Percentiles rank a stretch among this genome's conserved stretches.
Conservation (phyloP, 2,797 vertebrate genomes). For the Phyllotis vaccarum region DNA sequence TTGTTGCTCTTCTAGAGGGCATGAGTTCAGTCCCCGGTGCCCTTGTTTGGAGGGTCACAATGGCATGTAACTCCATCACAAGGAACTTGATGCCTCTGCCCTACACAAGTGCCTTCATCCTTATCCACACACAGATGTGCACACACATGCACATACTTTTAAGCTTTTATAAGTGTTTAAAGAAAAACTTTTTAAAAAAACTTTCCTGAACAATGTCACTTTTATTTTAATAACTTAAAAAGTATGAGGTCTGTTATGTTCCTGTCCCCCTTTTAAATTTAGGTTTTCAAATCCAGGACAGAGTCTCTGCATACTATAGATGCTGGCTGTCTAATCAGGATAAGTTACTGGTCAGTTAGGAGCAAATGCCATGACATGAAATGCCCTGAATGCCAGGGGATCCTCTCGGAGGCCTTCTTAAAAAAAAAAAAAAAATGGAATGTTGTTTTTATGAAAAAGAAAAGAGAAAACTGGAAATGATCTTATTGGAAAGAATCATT, state of each 20-base stretch:
- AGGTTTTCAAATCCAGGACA: slow-evolving; percentile 16
- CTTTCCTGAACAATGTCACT: background rate
- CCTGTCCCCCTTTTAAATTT: background rate
- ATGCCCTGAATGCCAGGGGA: background rate
- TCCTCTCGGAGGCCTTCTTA: background rate
- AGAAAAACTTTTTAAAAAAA: background rate
- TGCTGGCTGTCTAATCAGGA: background rate
- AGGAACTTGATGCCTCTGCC: too few species aligned
- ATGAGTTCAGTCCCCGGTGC: background rate
- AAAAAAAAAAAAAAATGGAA: too few species aligned
- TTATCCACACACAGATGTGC: background rate
- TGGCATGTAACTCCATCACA: background rate
- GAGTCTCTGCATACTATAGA: background rate
- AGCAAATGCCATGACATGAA: background rate
- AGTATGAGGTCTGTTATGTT: background rate
- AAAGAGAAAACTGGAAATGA: background rate
- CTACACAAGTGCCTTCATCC: background rate
- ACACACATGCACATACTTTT: background rate
- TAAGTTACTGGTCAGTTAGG: background rate
- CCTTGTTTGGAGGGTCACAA: too few species aligned
- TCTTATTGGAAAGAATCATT: background rate
- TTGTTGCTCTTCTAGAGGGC: background rate
- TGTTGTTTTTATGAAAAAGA: background rate
- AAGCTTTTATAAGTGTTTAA: background rate
- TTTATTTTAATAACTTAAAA: background rate